Evolutionary conservation across 2,797 vertebrate genomes (phyloP).

Genomic region (Lepilemur septentrionalis): DNA sequence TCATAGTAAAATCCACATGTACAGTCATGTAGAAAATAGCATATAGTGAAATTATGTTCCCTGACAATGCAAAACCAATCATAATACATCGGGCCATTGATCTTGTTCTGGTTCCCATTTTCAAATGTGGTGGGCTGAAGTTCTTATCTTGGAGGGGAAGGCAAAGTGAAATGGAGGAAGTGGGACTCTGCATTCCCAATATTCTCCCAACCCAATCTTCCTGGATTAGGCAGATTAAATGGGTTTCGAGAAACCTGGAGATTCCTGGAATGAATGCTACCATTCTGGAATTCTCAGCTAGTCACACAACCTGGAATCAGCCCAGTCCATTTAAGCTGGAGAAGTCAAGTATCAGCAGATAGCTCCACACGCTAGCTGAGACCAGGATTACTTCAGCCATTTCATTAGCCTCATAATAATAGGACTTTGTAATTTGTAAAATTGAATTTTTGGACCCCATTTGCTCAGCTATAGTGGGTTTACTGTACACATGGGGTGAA

Average conservation of each 20-base stretch:
- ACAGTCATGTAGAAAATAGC: not conserved
- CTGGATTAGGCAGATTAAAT: not conserved
- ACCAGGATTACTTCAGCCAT: not conserved
- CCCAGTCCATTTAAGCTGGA: not conserved
- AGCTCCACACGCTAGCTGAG: not conserved
- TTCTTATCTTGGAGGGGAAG: not conserved
- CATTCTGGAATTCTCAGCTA: not conserved
- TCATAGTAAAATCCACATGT: slow-evolving; percentile 19
- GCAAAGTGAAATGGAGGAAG: not conserved
- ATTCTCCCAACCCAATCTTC: not conserved
- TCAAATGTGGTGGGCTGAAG: not conserved
- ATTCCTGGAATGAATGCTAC: not conserved
- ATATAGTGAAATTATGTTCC: not conserved
- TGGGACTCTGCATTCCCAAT: not conserved
- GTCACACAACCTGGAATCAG: not conserved
- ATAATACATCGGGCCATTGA: not conserved
- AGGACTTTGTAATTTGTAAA: not conserved
- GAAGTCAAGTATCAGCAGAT: not conserved
- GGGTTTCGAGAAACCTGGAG: not conserved
- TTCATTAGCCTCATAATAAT: not conserved
- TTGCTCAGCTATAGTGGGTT: not conserved
- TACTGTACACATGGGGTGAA: not conserved
- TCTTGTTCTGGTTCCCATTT: not conserved
- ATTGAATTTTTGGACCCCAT: not conserved
- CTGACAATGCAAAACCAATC: not conserved